These are phyloP conservation scores for Alexandromys oeconomus DNA, from an alignment of 2,797 vertebrate genomes.

Conservation along the genomic window DNA sequence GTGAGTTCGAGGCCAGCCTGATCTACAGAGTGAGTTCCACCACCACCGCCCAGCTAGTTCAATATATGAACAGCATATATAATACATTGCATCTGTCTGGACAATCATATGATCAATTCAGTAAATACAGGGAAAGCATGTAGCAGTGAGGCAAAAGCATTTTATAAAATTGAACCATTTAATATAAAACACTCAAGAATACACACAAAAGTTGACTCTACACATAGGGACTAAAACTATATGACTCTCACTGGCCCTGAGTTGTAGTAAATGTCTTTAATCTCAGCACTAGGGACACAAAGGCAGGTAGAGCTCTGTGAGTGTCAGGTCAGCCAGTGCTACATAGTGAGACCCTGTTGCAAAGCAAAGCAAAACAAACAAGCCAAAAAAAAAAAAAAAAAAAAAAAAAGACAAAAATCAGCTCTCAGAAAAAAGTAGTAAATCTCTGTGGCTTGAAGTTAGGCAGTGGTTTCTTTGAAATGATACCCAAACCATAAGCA, in stretches of 20 bases:
- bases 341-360: neutral
- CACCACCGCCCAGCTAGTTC: neutral
- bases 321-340: neutral
- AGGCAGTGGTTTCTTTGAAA: neutral
- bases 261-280: neutral
- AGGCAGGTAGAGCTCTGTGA: neutral
- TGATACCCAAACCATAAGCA: neutral
- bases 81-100: accelerated
- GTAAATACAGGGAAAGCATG: accelerated
- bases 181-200: neutral
- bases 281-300: neutral
- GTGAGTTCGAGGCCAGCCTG: neutral
- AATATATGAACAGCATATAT: neutral
- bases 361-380: neutral
- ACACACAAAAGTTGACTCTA: neutral
- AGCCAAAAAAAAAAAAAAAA: no score
- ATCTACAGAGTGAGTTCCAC: neutral
- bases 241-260: neutral
- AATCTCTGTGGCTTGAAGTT: neutral
- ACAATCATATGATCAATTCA: neutral
- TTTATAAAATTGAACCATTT: neutral
- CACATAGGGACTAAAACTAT: neutral
- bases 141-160: neutral
- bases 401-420: neutral
- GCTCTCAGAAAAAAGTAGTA: neutral